Percentiles rank a stretch among this genome's conserved stretches.
These are phyloP conservation scores for Tetragonisca angustula DNA, from an alignment of 2,888 invertebrate species.

Conservation along the genomic window DNA sequence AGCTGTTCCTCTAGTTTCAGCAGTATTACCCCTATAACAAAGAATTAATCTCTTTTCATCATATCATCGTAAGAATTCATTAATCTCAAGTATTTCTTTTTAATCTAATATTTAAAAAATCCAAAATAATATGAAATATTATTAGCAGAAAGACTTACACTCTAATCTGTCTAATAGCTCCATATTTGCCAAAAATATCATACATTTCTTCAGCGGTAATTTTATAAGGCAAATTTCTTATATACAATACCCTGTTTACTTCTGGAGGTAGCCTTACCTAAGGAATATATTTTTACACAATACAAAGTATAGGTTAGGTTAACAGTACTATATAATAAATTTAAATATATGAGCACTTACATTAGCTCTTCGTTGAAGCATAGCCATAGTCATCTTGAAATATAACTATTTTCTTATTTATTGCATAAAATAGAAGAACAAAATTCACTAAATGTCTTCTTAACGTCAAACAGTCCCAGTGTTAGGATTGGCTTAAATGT, in stretches of 20 bases:
- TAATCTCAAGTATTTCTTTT: background rate
- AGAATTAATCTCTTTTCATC: too few species aligned
- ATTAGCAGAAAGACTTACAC: conserved; percentile 89
- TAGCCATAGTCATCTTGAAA: conserved; percentile 86
- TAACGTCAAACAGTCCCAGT: conserved; percentile 3
- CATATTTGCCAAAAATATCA: conserved; percentile 99
- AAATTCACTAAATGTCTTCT: background rate
- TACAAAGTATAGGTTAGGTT: conserved; percentile 39
- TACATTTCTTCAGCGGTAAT: conserved; percentile 99
- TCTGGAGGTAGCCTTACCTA: conserved; percentile 99
- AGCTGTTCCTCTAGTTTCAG: conserved; percentile 99
- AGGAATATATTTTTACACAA: conserved; percentile 67
- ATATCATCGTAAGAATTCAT: background rate
- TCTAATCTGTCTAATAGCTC: conserved; percentile 98
- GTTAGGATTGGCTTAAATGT: background rate
- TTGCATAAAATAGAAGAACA: background rate
- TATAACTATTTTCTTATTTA: conserved; percentile 8
- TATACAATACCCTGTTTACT: conserved; percentile 98
- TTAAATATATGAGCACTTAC: conserved; percentile 85
- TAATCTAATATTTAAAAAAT: background rate
- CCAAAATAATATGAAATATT: background rate
- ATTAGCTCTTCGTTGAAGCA: conserved; percentile 90
- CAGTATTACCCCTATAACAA: conserved; percentile 94
- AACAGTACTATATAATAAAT: background rate
- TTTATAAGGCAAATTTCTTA: conserved; percentile 99